Evolutionary conservation across 2,113 vertebrate genomes (phyloP).

Genomic region (Ptyas mucosa): DNA sequence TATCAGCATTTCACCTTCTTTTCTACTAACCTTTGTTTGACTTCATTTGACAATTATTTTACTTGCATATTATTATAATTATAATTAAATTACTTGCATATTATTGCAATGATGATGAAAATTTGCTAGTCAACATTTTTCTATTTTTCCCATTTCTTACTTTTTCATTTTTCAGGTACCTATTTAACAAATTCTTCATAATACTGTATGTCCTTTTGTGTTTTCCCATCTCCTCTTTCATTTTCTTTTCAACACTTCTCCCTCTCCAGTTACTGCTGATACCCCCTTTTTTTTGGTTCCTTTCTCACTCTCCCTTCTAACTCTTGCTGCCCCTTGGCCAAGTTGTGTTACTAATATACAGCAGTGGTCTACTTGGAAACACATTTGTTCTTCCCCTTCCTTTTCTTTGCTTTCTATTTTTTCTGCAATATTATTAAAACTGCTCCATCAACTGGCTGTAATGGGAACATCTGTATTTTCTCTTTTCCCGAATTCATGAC

Average conservation of each 20-base stretch:
- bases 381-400: conserved; percentile 65
- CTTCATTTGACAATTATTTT: neutral
- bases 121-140: neutral
- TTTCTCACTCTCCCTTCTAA: conserved; percentile 6
- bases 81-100: too few relatives aligned
- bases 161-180: neutral
- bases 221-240: neutral
- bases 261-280: neutral
- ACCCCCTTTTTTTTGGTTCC: neutral
- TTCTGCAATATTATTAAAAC: conserved; percentile 79
- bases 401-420: conserved; percentile 9
- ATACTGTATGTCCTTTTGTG: neutral
- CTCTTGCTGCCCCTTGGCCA: conserved; percentile 37
- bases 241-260: neutral
- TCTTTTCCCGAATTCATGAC: conserved; percentile 71
- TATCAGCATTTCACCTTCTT: neutral
- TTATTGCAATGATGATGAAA: too few relatives aligned
- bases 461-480: conserved; percentile 72
- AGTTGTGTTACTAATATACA: conserved; percentile 64
- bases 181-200: neutral
- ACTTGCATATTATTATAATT: neutral
- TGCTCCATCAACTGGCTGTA: conserved; percentile 74
- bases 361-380: conserved; percentile 69
- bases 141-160: neutral
- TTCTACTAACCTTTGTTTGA: neutral